Conservation (phyloP, 2,113 vertebrate species). For the Canis aureus region DNA sequence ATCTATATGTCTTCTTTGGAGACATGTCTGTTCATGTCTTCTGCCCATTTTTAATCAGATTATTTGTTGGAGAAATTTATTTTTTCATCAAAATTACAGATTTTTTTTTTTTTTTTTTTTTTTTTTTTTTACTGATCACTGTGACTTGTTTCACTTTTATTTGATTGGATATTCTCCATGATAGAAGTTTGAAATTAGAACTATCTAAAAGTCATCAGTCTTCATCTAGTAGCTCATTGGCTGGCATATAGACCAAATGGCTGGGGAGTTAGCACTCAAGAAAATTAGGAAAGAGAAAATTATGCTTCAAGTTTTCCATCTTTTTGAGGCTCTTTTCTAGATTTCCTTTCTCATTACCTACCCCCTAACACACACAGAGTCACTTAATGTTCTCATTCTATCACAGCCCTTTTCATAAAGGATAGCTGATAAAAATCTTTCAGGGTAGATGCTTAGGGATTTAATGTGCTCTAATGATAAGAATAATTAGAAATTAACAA, state of each 20-base stretch:
- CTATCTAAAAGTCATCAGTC: neutral
- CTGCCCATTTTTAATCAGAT: neutral
- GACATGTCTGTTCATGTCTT: neutral
- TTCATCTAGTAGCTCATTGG: neutral
- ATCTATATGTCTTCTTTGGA: neutral
- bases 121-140: neutral
- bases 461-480: neutral
- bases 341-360: neutral
- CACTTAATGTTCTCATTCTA: neutral
- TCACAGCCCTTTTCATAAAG: neutral
- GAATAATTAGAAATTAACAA: constrained; percentile 4
- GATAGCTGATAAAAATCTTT: neutral
- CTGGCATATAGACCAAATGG: neutral
- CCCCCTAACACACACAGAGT: neutral
- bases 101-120: neutral
- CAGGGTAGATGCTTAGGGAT: neutral
- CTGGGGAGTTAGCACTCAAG: neutral
- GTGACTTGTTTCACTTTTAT: constrained; percentile 65
- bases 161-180: constrained; percentile 34
- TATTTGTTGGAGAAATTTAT: constrained; percentile 67
- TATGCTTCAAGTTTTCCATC: neutral
- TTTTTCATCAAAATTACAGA: constrained; percentile 65
- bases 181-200: constrained; percentile 13
- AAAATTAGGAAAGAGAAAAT: neutral
- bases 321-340: neutral